Evolutionary conservation across 2,797 vertebrate species (phyloP).

Genomic region (Phalanger gymnotis): DNA sequence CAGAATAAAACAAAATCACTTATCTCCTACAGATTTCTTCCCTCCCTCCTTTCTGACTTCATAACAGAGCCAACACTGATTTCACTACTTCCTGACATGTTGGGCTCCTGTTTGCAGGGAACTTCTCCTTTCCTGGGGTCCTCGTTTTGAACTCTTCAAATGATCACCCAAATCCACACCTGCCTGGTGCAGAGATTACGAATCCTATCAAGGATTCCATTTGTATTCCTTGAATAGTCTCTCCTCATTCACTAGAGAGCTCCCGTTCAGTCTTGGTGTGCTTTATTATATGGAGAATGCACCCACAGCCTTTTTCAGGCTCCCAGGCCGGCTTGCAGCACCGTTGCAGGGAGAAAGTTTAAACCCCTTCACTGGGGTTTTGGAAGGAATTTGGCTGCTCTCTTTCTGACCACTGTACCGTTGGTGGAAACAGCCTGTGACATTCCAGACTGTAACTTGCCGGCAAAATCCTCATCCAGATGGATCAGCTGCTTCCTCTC

Average conservation of each 20-base stretch:
- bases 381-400: background rate
- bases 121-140: background rate
- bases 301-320: background rate
- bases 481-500: conserved; percentile 12
- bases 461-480: background rate
- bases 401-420: background rate
- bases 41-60: accelerated
- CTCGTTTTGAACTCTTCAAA: background rate
- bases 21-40: background rate
- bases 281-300: background rate
- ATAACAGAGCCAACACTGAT: background rate
- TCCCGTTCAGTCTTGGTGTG: accelerated
- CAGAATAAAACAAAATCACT: background rate
- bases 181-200: background rate
- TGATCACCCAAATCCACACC: background rate
- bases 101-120: background rate
- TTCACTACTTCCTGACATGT: background rate
- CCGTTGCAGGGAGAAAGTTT: background rate
- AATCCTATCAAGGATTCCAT: conserved; percentile 31
- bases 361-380: background rate
- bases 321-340: accelerated
- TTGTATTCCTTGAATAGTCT: background rate
- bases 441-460: conserved; percentile 43
- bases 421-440: conserved; percentile 33
- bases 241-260: background rate